A percentile compares a stretch with the other conserved stretches of the same genome.
phyloP scores from a whole-genome alignment of 1,140 invertebrate species.

The Aphis gossypii region DNA sequence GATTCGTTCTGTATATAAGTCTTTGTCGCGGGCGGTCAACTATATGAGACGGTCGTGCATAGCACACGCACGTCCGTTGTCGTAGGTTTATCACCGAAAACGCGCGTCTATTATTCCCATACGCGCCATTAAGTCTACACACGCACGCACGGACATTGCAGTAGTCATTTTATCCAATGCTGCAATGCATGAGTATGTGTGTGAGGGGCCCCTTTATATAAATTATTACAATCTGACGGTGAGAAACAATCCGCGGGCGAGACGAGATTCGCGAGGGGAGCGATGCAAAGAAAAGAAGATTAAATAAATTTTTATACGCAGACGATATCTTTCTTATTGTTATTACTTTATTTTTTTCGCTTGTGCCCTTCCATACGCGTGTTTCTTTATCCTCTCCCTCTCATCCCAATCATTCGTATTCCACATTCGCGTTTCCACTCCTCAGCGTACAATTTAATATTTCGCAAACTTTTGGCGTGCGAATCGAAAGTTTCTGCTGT shows the following conservation, averaged over 20 bases:
- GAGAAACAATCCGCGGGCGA: conserved; percentile 28
- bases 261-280: background rate
- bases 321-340: conserved; percentile 16
- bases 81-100: conserved; percentile 27
- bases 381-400: background rate
- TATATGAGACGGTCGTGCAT: background rate
- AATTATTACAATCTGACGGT: conserved; percentile 7
- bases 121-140: background rate
- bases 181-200: background rate
- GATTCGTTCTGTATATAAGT: background rate
- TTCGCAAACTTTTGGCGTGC: background rate
- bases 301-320: conserved; percentile 27
- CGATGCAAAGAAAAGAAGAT: background rate
- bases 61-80: background rate
- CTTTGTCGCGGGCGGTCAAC: background rate
- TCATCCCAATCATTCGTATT: background rate
- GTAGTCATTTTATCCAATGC: background rate
- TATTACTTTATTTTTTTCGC: background rate
- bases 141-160: background rate
- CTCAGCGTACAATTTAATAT: background rate
- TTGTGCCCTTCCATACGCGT: background rate
- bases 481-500: background rate
- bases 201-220: background rate
- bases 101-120: conserved; percentile 27
- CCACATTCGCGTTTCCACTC: background rate